These are phyloP conservation scores for Sylvietta virens DNA, from an alignment of 2,113 vertebrate genomes.

Conservation along the genomic window DNA sequence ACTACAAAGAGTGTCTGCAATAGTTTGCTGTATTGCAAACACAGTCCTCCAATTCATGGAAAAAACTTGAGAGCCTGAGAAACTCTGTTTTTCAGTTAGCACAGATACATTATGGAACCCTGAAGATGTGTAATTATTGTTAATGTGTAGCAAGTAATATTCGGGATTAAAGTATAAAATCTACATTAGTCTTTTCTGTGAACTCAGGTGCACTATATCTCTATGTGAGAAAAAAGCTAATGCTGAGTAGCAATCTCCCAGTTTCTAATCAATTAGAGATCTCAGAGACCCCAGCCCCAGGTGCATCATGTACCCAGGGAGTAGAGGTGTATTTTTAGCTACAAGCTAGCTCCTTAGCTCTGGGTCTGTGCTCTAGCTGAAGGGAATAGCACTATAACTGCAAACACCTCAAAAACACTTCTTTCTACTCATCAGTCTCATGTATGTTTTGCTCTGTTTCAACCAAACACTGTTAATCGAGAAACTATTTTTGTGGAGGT, in stretches of 20 bases:
- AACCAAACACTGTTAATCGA: background rate
- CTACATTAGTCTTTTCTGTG: background rate
- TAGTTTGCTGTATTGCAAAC: background rate
- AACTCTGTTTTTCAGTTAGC: background rate
- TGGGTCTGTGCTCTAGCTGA: background rate
- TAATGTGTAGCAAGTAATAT: background rate
- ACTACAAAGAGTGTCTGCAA: background rate
- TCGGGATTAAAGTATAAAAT: background rate
- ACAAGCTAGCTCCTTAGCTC: background rate
- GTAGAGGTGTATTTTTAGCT: background rate
- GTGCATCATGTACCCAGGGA: background rate
- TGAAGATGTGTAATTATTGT: background rate
- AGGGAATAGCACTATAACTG: background rate
- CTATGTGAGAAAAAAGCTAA: background rate
- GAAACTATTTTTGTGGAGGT: background rate
- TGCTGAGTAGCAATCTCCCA: background rate
- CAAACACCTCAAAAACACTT: background rate
- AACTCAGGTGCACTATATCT: background rate
- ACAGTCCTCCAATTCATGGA: background rate
- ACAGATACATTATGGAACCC: background rate
- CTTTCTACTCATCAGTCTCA: background rate
- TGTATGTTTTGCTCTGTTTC: background rate
- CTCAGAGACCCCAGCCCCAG: background rate
- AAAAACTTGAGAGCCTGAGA: background rate
- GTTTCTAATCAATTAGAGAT: background rate